These are phyloP conservation scores for Florisuga fusca DNA, from an alignment of 2,797 vertebrate genomes.

Conservation along the genomic window DNA sequence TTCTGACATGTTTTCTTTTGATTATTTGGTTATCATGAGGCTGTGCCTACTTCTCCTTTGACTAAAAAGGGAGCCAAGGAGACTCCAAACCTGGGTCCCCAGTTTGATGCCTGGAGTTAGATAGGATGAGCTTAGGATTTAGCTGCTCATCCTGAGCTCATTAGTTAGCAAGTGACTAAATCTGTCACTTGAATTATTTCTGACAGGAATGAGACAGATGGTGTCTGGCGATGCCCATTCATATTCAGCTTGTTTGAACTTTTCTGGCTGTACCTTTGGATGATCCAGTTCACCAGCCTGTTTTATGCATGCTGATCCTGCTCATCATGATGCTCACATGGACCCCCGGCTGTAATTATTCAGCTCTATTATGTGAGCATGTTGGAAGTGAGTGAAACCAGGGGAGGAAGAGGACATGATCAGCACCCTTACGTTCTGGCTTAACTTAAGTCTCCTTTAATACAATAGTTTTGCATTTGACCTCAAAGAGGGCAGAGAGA, in stretches of 20 bases:
- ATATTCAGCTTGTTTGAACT: neutral
- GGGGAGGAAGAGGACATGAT: neutral
- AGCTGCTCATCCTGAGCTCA: neutral
- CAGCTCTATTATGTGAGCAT: neutral
- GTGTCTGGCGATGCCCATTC: neutral
- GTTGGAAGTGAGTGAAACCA: neutral
- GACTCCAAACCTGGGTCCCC: neutral
- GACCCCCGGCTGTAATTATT: neutral
- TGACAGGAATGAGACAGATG: neutral
- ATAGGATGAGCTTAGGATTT: neutral
- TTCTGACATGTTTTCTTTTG: neutral
- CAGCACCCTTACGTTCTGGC: neutral
- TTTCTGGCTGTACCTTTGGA: neutral
- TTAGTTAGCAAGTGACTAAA: neutral
- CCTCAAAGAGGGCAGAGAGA: neutral
- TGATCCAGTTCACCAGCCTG: neutral
- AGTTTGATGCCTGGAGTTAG: neutral
- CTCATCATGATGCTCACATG: neutral
- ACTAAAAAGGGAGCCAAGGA: neutral
- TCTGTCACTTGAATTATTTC: neutral
- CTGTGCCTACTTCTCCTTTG: neutral
- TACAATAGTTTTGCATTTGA: neutral
- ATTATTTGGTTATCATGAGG: neutral
- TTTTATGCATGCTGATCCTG: neutral
- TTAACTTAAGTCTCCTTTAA: neutral